A percentile compares a stretch with the other conserved stretches of the same genome.
Conservation (phyloP, 2,113 vertebrate genomes). For the Menura novaehollandiae region DNA sequence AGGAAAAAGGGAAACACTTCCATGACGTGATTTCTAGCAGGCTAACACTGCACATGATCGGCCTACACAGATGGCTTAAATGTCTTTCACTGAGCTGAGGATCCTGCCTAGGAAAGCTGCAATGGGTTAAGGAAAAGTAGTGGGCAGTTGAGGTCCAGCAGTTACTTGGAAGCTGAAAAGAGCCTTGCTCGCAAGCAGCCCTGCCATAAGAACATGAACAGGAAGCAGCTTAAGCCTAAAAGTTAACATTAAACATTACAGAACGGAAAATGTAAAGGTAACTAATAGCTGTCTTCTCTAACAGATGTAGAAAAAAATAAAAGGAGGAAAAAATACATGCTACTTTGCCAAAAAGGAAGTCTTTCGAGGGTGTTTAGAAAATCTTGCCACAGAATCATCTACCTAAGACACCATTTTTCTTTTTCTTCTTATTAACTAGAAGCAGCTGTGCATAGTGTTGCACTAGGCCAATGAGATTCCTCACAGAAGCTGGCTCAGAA, state of each 20-base stretch:
- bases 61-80: accelerated
- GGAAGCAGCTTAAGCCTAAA: background rate
- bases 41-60: background rate
- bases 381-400: background rate
- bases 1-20: background rate
- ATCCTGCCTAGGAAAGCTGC: background rate
- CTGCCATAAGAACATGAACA: background rate
- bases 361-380: background rate
- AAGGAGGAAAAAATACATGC: background rate
- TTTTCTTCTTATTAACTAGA: background rate
- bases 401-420: background rate
- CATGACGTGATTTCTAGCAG: background rate
- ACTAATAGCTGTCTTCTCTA: background rate
- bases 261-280: background rate
- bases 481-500: background rate
- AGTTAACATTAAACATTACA: background rate
- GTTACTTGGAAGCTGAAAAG: background rate
- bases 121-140: background rate
- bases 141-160: background rate
- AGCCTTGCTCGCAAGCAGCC: background rate
- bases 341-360: background rate
- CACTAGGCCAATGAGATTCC: background rate
- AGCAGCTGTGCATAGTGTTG: background rate
- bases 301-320: background rate
- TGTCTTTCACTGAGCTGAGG: background rate